Evolutionary conservation across 2,888 invertebrate species (phyloP).

Genomic region (Escarpia spicata): DNA sequence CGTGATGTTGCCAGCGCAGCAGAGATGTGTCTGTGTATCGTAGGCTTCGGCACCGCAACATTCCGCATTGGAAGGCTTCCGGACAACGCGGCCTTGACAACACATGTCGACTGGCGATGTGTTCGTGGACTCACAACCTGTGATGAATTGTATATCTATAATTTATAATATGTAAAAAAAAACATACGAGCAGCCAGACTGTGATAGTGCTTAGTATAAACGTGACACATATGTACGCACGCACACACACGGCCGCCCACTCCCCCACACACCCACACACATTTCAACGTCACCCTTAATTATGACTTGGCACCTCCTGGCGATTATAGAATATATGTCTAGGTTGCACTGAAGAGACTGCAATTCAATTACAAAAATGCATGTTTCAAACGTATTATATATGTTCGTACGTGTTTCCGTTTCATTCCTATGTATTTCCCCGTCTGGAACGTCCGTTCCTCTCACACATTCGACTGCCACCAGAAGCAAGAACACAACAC

Average conservation of each 20-base stretch:
- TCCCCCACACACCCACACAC: no score
- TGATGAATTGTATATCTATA: no score
- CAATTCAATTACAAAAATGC: neutral
- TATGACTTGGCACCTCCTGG: neutral
- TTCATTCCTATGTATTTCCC: neutral
- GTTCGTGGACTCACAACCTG: no score
- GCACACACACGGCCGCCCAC: no score
- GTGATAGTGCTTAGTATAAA: no score
- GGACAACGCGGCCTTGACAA: neutral
- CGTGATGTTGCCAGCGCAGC: neutral
- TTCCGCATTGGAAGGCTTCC: neutral
- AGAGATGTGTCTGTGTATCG: neutral
- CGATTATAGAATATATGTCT: neutral
- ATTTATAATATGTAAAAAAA: no score
- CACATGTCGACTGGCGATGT: neutral
- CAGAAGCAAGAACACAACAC: neutral
- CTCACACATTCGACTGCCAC: neutral
- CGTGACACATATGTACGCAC: no score
- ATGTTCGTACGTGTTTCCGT: neutral
- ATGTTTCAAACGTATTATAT: neutral
- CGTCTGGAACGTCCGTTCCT: neutral
- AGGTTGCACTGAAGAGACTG: neutral
- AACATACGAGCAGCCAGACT: no score
- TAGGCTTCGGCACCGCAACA: neutral
- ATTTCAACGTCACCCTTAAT: neutral